phyloP scores from a whole-genome alignment of 2,797 vertebrate genomes.

The Oreortyx pictus region DNA sequence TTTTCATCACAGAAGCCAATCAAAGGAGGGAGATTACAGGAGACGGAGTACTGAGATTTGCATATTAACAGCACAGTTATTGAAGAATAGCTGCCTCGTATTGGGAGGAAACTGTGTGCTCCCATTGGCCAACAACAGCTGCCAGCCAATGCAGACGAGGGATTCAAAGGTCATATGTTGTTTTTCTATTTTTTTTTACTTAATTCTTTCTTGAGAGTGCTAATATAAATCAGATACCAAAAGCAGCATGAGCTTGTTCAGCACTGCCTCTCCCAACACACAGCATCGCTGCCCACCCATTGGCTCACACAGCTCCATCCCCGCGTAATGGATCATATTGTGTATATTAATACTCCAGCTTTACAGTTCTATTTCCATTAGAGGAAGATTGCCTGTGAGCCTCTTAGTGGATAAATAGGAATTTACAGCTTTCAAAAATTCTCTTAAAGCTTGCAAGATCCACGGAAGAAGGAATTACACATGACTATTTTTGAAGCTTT shows the following conservation, averaged over 20 bases:
- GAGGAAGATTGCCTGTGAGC: constrained; percentile 65
- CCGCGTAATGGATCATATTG: constrained; percentile 54
- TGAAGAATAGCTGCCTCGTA: constrained; percentile 33
- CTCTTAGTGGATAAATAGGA: constrained; percentile 77
- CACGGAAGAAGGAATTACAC: constrained; percentile 66
- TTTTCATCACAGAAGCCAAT: constrained; percentile 47
- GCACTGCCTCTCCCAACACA: rapidly evolving
- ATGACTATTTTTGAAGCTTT: constrained; percentile 66
- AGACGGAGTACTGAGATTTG: background rate
- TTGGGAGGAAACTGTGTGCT: background rate
- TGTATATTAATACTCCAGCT: constrained; percentile 69
- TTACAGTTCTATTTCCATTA: constrained; percentile 72
- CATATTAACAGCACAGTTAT: constrained; percentile 46
- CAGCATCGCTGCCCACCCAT: rapidly evolving
- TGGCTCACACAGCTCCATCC: background rate
- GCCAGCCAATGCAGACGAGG: constrained; percentile 11
- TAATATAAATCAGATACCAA: background rate
- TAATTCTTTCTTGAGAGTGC: background rate
- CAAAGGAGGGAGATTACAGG: constrained; percentile 15
- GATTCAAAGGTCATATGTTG: constrained; percentile 21
- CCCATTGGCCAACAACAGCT: background rate
- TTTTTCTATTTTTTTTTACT: background rate
- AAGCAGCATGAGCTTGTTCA: background rate
- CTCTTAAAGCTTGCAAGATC: constrained; percentile 65
- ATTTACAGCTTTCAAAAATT: constrained; percentile 75